phyloP scores from a whole-genome alignment of 1,140 invertebrate genomes.

The Heliconius himera region DNA sequence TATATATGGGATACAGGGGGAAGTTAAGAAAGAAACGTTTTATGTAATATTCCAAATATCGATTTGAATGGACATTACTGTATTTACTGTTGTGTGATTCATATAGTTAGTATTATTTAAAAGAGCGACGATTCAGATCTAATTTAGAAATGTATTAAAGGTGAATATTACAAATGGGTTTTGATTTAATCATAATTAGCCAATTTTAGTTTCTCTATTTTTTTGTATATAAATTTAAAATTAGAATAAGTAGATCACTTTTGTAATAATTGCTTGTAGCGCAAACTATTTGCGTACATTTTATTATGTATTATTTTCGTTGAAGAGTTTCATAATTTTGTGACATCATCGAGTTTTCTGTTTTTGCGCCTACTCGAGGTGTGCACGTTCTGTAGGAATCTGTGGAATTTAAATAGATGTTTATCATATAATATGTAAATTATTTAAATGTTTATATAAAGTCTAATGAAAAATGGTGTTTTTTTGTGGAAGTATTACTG shows the following conservation, averaged over 20 bases:
- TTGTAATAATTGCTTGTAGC: constrained; percentile 38
- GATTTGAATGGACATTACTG: no score
- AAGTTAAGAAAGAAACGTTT: no score
- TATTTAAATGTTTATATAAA: constrained; percentile 48
- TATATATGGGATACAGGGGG: no score
- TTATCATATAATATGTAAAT: constrained; percentile 27
- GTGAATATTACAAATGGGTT: constrained; percentile 63
- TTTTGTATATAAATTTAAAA: constrained; percentile 64
- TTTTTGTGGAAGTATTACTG: constrained; percentile 49
- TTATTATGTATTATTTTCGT: constrained; percentile 21
- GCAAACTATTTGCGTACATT: constrained; percentile 21
- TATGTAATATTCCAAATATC: no score
- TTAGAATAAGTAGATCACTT: constrained; percentile 60
- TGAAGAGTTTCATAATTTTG: constrained; percentile 22
- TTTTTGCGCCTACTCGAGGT: constrained; percentile 25
- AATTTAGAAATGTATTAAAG: constrained; percentile 46
- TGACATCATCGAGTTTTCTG: constrained; percentile 24
- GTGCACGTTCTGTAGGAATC: constrained; percentile 27
- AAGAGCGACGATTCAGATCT: neutral
- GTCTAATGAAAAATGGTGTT: constrained; percentile 48
- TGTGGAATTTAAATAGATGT: constrained; percentile 34
- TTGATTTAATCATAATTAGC: constrained; percentile 47
- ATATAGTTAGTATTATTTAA: neutral
- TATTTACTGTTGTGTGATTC: no score
- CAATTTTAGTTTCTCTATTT: constrained; percentile 59